Evolutionary conservation across 1,140 invertebrate species (phyloP), one percentile per base, ranked within the genome.

Genomic region (Drosophila athabasca): DNA sequence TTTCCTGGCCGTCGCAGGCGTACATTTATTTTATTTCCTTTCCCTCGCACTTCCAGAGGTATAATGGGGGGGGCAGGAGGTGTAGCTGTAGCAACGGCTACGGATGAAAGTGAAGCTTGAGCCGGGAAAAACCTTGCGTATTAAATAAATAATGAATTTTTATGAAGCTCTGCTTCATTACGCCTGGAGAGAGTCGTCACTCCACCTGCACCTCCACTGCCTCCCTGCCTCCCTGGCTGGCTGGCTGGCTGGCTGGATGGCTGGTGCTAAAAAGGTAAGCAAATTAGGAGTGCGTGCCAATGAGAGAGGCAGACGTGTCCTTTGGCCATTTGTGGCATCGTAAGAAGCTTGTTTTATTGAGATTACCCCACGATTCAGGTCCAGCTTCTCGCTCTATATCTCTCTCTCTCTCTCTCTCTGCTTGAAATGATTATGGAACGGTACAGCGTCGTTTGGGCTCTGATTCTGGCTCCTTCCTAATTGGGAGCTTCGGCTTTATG

Each of bases 71-170:
- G 55, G 17, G 7, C 1, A 39, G 19, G 35, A 39, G 17, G 17
- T 19, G 1, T 19, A 19, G 17, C 17, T 19, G 17, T 19, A 19
- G 31, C 2, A 35, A 3, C 31, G 11, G 11, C 35, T 1, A 39
- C 13, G 35, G 35, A 39, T 39, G 3, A 39, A 39, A 13, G 11
- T 13, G 35, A 39, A 39, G 35, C 35, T 13, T 11, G 19, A 24
- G 44, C 41, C 44, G 44, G 45, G 22, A 41, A 43, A 51, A 82
- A 79, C 60, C 66, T 87, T 87, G 83, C 64, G 83, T 88, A 88
- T 88, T 88, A 88, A 88, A 88, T 88, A 88, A 88, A 88, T 88
- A 88, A 88, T 88, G 79, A 76, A 88, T 88, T 82, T 88, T 88
- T 88, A 88, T 88, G 83, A 79, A 87, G 80, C 71, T 88, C 76